Evolutionary conservation across 2,797 vertebrate genomes (phyloP), one percentile per base, ranked within the genome.

Genomic region (Molossus alvarezi): DNA sequence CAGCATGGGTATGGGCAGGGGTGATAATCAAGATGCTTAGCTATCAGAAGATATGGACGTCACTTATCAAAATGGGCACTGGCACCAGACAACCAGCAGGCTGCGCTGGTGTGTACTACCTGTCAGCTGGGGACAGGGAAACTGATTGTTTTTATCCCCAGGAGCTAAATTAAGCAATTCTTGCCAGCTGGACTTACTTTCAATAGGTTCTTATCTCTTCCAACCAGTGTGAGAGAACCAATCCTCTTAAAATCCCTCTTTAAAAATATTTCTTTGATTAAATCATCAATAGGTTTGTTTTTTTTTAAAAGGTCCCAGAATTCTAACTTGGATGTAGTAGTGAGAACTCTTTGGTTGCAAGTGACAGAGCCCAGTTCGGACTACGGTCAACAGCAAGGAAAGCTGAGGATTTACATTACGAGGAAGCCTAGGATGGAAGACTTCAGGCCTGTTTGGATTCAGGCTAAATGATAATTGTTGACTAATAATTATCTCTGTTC

Each of bases 111-210:
- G 27, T 21, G 62, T 3, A 53, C 6, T 23, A 23, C 10, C 33
- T 72, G 51, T 37, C 81, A 90, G 13, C 11, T 17, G 18, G 27
- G 2, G 14, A 2, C 41, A 33, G 67, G 37, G 75, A 96, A 67
- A 81, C 60, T 18, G 41, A 77, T 37, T 81, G 23, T 76, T 95
- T 94, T 89, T 80, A 87, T 77, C 21, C 51, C 1, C 4, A 64
- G 55, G 53, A 95, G 76, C 11, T 64, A 77, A 84, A 85, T 94
- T 67, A 57, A 53, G n/a, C 88, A 90, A 73, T 87, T 87, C n/a
- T 67, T 73, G n/a, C 37, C 75, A 92, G 80, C 8, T 91, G 29
- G 58, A 64, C 23, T 73, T 87, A 29, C 37, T 80, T 90, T 85
- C 6, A 64, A 37, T 2, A 20, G 53, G 15, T 67, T 75, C 67